Evolutionary conservation across 2,113 vertebrate species (phyloP).

Genomic region (Trachemys scripta): DNA sequence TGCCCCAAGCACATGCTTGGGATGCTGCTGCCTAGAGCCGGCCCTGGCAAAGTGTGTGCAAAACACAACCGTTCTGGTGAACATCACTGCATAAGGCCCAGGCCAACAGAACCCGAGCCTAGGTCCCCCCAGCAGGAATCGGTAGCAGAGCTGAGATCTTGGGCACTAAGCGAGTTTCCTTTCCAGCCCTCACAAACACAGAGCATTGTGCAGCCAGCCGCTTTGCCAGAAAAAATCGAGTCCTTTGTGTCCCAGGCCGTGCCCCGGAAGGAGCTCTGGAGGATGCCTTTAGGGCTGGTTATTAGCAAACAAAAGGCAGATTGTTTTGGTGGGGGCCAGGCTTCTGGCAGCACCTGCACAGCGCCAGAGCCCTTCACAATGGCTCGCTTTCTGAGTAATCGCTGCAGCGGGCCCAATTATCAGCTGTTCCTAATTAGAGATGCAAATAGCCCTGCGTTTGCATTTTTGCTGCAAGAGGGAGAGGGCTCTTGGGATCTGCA

Average conservation of each 20-base stretch:
- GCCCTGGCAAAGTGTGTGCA: background rate
- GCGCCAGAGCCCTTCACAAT: conserved; percentile 56
- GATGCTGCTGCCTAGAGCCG: too few relatives aligned
- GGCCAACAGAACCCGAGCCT: background rate
- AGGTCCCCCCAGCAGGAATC: background rate
- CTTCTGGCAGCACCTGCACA: conserved; percentile 71
- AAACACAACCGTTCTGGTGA: background rate
- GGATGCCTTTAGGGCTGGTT: conserved; percentile 33
- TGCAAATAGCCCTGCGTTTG: conserved; percentile 36
- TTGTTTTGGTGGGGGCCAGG: conserved; percentile 65
- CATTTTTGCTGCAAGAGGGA: conserved; percentile 39
- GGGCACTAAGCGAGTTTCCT: background rate
- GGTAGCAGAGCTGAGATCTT: background rate
- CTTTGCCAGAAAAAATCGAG: conserved; percentile 57
- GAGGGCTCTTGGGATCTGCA: background rate
- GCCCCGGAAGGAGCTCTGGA: conserved; percentile 47
- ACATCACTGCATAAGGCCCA: background rate
- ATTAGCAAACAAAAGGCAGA: conserved; percentile 62
- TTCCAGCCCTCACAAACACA: conserved; percentile 34
- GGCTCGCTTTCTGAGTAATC: conserved; percentile 61
- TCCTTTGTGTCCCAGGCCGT: conserved; percentile 47
- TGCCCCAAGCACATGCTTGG: too few relatives aligned
- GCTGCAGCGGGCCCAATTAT: conserved; percentile 67
- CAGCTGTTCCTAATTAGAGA: conserved; percentile 67
- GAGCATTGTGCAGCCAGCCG: background rate